Evolutionary conservation across 2,888 invertebrate species (phyloP).

Genomic region (Scaptodrosophila latifasciaeformis): DNA sequence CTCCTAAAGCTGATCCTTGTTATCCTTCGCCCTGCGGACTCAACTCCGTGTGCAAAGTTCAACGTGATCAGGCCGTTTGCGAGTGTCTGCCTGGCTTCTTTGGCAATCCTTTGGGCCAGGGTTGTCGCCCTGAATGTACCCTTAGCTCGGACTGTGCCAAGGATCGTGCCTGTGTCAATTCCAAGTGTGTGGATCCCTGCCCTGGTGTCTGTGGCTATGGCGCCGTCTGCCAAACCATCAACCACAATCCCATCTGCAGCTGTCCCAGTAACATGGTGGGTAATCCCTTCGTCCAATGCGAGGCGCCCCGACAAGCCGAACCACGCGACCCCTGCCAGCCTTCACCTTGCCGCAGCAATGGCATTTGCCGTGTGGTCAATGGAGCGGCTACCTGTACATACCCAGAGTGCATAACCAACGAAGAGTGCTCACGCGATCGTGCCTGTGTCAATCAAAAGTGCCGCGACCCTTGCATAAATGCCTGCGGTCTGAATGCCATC

Average conservation of each 20-base stretch:
- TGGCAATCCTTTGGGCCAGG: constrained; percentile 81
- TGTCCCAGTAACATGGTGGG: constrained; percentile 85
- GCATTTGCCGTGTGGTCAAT: constrained; percentile 85
- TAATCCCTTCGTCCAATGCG: constrained; percentile 86
- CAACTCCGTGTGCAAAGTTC: constrained; percentile 82
- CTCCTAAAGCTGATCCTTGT: constrained; percentile 77
- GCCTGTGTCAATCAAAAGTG: constrained; percentile 90
- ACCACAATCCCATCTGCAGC: constrained; percentile 90
- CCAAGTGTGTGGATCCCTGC: constrained; percentile 88
- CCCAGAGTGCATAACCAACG: constrained; percentile 91
- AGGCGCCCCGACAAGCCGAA: constrained; percentile 67
- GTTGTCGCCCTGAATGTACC: constrained; percentile 89
- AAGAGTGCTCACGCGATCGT: constrained; percentile 88
- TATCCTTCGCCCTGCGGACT: constrained; percentile 86
- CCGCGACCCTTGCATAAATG: constrained; percentile 86
- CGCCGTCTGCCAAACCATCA: constrained; percentile 86
- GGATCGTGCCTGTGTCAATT: constrained; percentile 84
- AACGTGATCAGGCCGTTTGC: constrained; percentile 79
- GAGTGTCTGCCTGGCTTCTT: constrained; percentile 85
- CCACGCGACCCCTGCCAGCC: constrained; percentile 86
- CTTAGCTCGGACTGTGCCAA: constrained; percentile 87
- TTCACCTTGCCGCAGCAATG: constrained; percentile 88
- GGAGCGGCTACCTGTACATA: constrained; percentile 84
- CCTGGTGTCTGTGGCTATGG: constrained; percentile 86
- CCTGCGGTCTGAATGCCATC: constrained; percentile 89